phyloP scores from a whole-genome alignment of 2,113 vertebrate species.

The Oenanthe oenanthe region DNA sequence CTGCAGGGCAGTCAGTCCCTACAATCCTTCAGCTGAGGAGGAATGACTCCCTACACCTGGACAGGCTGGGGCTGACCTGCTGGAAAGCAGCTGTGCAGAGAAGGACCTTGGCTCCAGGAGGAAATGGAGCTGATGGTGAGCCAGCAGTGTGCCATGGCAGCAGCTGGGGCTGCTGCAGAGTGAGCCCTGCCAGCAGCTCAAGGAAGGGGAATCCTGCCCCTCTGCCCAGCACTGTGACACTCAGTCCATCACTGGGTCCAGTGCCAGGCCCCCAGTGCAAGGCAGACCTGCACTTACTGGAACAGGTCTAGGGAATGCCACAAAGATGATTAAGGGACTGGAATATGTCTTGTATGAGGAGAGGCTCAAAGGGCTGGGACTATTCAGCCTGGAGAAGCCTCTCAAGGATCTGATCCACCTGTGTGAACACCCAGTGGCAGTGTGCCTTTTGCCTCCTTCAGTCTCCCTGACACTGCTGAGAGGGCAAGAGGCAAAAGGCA shows the following conservation, averaged over 20 bases:
- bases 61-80: not conserved
- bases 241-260: not conserved
- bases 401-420: not conserved
- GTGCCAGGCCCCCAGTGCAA: not conserved
- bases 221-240: not conserved
- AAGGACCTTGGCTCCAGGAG: not conserved
- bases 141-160: accelerated
- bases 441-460: not conserved
- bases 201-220: not conserved
- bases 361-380: not conserved
- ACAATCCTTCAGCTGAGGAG: not conserved
- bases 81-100: not conserved
- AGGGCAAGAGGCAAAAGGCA: not conserved
- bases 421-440: not conserved
- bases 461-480: not conserved
- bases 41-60: not conserved
- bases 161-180: not conserved
- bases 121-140: not conserved
- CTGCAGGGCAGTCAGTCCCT: not conserved
- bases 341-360: not conserved
- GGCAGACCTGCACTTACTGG: too few species aligned
- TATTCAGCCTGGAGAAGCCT: not conserved
- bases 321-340: not conserved
- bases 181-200: not conserved
- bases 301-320: not conserved